Evolutionary conservation across 2,113 vertebrate genomes (phyloP), one percentile per base, ranked within the genome.

Genomic region (Petrocephalus zakoni): DNA sequence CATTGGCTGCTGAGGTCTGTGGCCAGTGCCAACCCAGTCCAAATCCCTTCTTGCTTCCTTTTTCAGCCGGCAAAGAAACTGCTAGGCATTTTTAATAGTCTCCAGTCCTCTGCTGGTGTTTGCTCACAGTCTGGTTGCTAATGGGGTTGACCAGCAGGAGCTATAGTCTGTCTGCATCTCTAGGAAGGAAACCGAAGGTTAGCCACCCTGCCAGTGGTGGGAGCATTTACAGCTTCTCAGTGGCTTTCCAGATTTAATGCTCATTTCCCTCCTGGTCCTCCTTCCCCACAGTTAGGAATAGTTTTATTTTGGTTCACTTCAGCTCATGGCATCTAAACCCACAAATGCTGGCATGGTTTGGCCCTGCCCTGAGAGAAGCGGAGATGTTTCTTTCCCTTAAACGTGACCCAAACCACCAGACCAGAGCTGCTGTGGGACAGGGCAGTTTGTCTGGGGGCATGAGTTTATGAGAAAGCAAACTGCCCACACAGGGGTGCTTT

Each of bases 231-330:
- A 55, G n/a, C 6, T 47, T 83, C 42, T 56, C 29, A 25, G 52
- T 56, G 25, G 84, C 84, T 86, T 86, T 86, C 51, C 29, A 25
- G n/a, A 85, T 86, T 53, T 86, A 55, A 37, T 83, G 55, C 87
- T 47, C 42, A 61, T 89, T 90, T 90, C 90, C 84, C 75, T 9
- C 89, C 88, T 22, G 29, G 61, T 46, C 61, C 58, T 88, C 37
- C 7, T 51, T 75, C 81, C 81, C 58, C 42, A 55, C 56, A 25
- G 25, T 88, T 85, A 72, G 87, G 87, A 88, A 72, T 64, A 85
- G 22, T 72, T 89, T 89, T 87, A 89, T 58, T 87, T 61, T 81
- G 5, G 55, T 58, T 91, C 46, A 15, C 29, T 61, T 88, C 13
- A 34, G 25, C 47, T 85, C 56, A 72, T 34, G 42, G 56, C 53